A percentile compares a stretch with the other conserved stretches of the same genome.
These are phyloP conservation scores for Dascillus cervinus DNA, from an alignment of 2,888 invertebrate genomes.

Conservation along the genomic window DNA sequence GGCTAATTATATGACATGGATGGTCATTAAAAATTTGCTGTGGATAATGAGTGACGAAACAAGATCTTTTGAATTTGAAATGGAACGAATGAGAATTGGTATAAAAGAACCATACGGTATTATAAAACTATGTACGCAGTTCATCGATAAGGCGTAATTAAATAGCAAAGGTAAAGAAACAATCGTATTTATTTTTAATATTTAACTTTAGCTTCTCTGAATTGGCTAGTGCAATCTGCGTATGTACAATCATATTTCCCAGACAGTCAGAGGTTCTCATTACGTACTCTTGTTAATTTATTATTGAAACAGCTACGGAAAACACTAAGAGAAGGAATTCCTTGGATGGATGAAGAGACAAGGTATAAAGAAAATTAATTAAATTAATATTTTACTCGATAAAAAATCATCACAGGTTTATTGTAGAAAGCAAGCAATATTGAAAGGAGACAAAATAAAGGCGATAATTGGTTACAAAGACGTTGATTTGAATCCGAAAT, in stretches of 20 bases:
- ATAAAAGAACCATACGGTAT: constrained; percentile 1
- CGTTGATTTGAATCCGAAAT: neutral
- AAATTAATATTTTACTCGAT: too few species aligned
- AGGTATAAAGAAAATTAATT: too few species aligned
- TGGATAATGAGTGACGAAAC: constrained; percentile 6
- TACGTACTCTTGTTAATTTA: neutral
- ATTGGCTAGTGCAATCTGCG: constrained; percentile 2
- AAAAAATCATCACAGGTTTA: too few species aligned
- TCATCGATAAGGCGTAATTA: constrained; percentile 3
- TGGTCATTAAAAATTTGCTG: neutral
- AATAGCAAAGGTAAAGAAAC: neutral
- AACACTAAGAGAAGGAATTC: neutral
- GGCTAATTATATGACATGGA: constrained; percentile 7
- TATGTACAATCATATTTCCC: constrained; percentile 1
- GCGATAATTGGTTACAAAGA: constrained; percentile 1
- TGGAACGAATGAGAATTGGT: constrained; percentile 1
- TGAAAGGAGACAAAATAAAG: neutral
- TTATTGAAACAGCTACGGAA: neutral
- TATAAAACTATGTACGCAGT: constrained; percentile 1
- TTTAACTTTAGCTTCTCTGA: constrained; percentile 4
- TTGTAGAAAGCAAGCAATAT: neutral
- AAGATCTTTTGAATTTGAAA: neutral
- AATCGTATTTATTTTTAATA: too few species aligned
- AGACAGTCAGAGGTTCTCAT: neutral
- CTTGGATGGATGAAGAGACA: constrained; percentile 2